These are phyloP conservation scores for Linnaemya vulpina DNA, from an alignment of 2,888 invertebrate genomes.

Conservation along the genomic window DNA sequence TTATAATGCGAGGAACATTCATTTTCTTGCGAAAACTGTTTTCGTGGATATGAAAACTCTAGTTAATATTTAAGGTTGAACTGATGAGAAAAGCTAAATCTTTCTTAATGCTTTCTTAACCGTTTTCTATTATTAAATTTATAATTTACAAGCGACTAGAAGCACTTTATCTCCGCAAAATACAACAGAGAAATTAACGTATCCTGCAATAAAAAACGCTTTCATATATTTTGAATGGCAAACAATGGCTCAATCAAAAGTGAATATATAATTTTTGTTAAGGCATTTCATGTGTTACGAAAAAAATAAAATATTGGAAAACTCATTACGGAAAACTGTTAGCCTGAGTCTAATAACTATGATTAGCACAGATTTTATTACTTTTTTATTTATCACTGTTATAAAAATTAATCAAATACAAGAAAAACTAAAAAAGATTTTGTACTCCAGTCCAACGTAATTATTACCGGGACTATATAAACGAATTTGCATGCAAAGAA, in stretches of 20 bases:
- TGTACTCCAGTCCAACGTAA: constrained; percentile 2
- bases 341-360: neutral
- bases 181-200: too few species aligned
- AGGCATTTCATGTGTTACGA: neutral
- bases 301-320: neutral
- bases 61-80: too few species aligned
- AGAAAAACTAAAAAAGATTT: neutral
- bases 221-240: too few species aligned
- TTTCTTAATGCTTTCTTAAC: too few species aligned
- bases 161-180: too few species aligned
- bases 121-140: too few species aligned
- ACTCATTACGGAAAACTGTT: constrained; percentile 24
- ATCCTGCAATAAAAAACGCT: too few species aligned
- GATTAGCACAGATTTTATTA: constrained; percentile 16
- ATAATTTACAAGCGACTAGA: too few species aligned
- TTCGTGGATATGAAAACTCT: too few species aligned
- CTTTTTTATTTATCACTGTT: constrained; percentile 24
- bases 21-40: too few species aligned
- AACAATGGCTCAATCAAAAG: neutral
- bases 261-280: neutral
- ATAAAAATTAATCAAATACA: constrained; percentile 38
- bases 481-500: constrained; percentile 18
- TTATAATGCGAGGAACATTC: too few species aligned
- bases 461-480: neutral
- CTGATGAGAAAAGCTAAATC: too few species aligned